These are phyloP conservation scores for Acleris cristana DNA, from an alignment of 2,888 invertebrate genomes.

Conservation along the genomic window DNA sequence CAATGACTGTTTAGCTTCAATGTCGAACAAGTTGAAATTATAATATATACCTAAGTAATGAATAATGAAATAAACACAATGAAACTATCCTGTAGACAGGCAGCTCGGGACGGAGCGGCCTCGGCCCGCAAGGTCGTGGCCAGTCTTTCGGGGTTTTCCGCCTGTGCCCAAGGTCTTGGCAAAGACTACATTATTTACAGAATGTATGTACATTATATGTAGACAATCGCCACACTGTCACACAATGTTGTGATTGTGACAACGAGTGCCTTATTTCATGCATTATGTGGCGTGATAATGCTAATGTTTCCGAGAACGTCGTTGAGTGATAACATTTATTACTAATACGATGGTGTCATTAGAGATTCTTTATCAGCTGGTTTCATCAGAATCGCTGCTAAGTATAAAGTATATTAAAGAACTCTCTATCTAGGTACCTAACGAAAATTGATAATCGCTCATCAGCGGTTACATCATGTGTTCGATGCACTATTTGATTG, in stretches of 20 bases:
- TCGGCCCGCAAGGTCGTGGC: conserved; percentile 64
- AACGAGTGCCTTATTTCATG: conserved; percentile 20
- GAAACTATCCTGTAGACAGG: conserved; percentile 46
- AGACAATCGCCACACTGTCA: conserved; percentile 12
- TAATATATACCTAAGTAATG: conserved; percentile 23
- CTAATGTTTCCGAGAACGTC: conserved; percentile 28
- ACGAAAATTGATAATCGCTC: no score
- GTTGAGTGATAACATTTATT: conserved; percentile 16
- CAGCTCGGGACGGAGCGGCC: conserved; percentile 52
- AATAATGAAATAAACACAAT: conserved; percentile 34
- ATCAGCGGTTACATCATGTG: no score
- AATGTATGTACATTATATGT: conserved; percentile 15
- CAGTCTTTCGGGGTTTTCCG: conserved; percentile 69
- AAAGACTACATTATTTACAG: conserved; percentile 24
- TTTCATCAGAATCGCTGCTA: conserved; percentile 4
- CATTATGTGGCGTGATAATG: conserved; percentile 29
- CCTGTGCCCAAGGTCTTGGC: conserved; percentile 68
- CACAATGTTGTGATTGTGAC: conserved; percentile 16
- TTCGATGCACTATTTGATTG: no score
- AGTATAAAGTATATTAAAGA: background rate
- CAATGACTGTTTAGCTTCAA: conserved; percentile 45
- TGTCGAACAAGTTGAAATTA: conserved; percentile 41
- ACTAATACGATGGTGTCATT: conserved; percentile 3
- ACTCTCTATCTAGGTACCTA: no score
- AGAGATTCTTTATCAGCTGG: conserved; percentile 4